Evolutionary conservation across 2,797 vertebrate genomes (phyloP), one percentile per base, ranked within the genome.

Genomic region (Syngnathus acus): DNA sequence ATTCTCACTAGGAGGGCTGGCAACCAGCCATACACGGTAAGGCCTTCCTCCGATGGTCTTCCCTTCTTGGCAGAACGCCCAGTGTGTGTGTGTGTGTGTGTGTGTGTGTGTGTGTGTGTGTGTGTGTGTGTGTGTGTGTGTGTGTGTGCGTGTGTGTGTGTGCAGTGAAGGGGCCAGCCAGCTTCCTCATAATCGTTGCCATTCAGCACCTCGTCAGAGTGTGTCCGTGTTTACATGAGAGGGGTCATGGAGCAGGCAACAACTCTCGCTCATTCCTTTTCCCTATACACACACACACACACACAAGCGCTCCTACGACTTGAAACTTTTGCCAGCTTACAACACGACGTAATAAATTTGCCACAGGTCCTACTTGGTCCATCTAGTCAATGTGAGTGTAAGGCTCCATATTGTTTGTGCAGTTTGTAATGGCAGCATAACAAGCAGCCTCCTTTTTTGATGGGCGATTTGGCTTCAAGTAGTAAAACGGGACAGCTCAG

Each of bases 201-300:
- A 83, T 89, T 90, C 89, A 90, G 85, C 81, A 80, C 85, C 83
- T 87, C 73, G 70, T 78, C 78, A 76, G 85, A 89, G 89, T 89
- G 89, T 88, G 87, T 89, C 86, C 81, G 62, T 91, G 90, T 91
- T 91, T 90, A 91, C 91, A 91, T 45, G 88, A 89, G 84, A 81
- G 82, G 81, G 88, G 90, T 92, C 90, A 92, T 78, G 82, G 89
- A 89, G 88, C 86, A 90, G 88, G 85, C 87, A 89, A 82, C 82
- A 69, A 78, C 82, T 84, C 81, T 82, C 74, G 65, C 82, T 81
- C 75, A 65, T 81, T 72, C 70, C 72, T 71, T 68, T 68, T 75
- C 69, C 69, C 62, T 64, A 62, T 59, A 55, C 47, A 67, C 48
- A 62, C 40, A 68, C n/a, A 58, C n/a, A 2, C 38, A 32, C 68